These are phyloP conservation scores for Neolamprologus kungweensis DNA, from an alignment of 2,113 vertebrate genomes.

Conservation along the genomic window DNA sequence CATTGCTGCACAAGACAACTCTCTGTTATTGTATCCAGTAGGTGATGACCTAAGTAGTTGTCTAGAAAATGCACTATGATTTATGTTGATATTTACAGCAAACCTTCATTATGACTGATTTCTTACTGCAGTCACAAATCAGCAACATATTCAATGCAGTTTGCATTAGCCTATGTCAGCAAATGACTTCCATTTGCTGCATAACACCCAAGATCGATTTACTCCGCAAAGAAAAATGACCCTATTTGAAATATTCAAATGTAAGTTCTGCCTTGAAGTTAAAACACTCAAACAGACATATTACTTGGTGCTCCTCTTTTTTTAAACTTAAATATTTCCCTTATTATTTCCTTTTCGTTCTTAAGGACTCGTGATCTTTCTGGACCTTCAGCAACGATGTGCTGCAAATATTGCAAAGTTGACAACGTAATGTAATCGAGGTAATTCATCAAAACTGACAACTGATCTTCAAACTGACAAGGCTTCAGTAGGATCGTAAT, in stretches of 20 bases:
- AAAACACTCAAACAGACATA: slow-evolving; percentile 45
- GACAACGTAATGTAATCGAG: slow-evolving; percentile 39
- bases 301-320: not conserved
- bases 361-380: not conserved
- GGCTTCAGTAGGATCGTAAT: slow-evolving; percentile 35
- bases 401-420: slow-evolving; percentile 32
- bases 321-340: not conserved
- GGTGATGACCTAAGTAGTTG: not conserved
- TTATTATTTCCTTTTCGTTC: not conserved
- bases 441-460: slow-evolving; percentile 57
- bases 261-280: slow-evolving; percentile 29
- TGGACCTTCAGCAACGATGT: not conserved
- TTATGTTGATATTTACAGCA: not conserved
- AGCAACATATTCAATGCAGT: slow-evolving; percentile 15
- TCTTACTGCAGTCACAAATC: slow-evolving; percentile 15
- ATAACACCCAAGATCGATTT: slow-evolving; percentile 32
- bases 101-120: slow-evolving; percentile 20
- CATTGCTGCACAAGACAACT: not conserved
- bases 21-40: not conserved
- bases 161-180: slow-evolving; percentile 41
- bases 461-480: slow-evolving; percentile 62
- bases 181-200: slow-evolving; percentile 34
- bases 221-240: slow-evolving; percentile 28
- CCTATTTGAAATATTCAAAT: slow-evolving; percentile 41
- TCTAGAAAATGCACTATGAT: not conserved